Evolutionary conservation across 2,888 invertebrate genomes (phyloP).

Genomic region (Hypsopygia costalis): DNA sequence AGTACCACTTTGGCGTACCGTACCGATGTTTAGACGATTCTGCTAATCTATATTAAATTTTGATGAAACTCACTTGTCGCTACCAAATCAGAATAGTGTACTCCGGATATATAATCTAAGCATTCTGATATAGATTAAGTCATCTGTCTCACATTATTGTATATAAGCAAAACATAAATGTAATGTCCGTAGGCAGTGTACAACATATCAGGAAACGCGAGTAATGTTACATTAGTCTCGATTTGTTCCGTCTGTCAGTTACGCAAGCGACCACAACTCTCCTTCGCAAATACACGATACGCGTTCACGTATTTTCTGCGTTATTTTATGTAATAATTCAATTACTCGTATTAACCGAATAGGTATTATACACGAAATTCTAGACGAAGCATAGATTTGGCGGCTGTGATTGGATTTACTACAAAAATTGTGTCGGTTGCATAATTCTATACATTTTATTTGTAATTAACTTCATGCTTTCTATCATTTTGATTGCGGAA

Average conservation of each 20-base stretch:
- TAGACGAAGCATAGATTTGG: not conserved
- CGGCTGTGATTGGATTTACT: slow-evolving; percentile 16
- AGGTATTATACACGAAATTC: not conserved
- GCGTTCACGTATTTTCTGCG: not conserved
- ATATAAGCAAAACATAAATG: not conserved
- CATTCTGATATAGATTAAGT: not conserved
- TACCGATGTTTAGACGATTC: too few species aligned
- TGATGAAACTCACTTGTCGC: too few species aligned
- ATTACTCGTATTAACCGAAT: not conserved
- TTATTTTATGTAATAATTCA: not conserved
- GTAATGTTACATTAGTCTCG: slow-evolving; percentile 21
- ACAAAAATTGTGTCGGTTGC: slow-evolving; percentile 19
- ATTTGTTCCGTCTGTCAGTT: slow-evolving; percentile 27
- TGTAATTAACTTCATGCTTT: slow-evolving; percentile 18
- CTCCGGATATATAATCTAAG: too few species aligned
- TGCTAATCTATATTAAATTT: too few species aligned
- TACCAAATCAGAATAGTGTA: too few species aligned
- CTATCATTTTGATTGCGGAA: slow-evolving; percentile 22
- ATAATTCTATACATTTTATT: slow-evolving; percentile 7
- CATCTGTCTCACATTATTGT: not conserved
- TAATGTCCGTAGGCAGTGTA: not conserved
- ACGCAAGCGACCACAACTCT: slow-evolving; percentile 18
- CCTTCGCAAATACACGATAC: not conserved
- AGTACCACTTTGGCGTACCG: too few species aligned
- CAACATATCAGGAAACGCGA: slow-evolving; percentile 1